Evolutionary conservation across 2,888 invertebrate genomes (phyloP), one percentile per base, ranked within the genome.

Genomic region (Mesorhabditis spiculigera): DNA sequence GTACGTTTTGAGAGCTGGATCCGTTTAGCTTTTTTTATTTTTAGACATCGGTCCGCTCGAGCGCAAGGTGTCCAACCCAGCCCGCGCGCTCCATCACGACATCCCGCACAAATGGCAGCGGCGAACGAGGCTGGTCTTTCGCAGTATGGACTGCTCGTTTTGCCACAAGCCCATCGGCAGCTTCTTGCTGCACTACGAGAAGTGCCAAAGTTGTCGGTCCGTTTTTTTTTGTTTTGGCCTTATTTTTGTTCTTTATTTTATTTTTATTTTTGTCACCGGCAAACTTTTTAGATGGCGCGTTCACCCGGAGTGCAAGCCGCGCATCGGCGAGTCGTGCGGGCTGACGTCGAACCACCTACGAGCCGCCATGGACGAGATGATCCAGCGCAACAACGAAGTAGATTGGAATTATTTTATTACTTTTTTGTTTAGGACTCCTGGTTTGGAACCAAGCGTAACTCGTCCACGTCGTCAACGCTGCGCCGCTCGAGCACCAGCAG

Each of bases 281-380:
- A 28, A 28, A 28, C 28, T 28, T 28, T 28, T 61, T 70, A 84
- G 85, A 73, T 73, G 76, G 71, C 75, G 80, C 71, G 83, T 84
- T 28, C 85, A 85, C 71, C 75, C 79, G 5, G 82, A 82, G 68
- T 85, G 85, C 73, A 85, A 83, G 70, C 67, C 71, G 28, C 71
- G 79, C n/a, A 77, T 85, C 5, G 81, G 81, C 8, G 82, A 86
- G 67, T 81, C 82, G n/a, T 85, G 85, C 69, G 85, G 85, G 4
- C 71, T 86, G 65, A 86, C 85, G 6, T 74, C 79, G 8, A 81
- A 84, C 63, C 85, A 84, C 76, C 72, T 84, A 43, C 75, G 81
- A 61, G 74, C 78, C 63, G 68, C 80, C 42, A 75, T 83, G 66
- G 81, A 79, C 61, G 75, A 77, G 45, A 71, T 82, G 66, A 73